A percentile compares a stretch with the other conserved stretches of the same genome.
Conservation (phyloP, 2,888 invertebrate species). For the Andrena bicolor region DNA sequence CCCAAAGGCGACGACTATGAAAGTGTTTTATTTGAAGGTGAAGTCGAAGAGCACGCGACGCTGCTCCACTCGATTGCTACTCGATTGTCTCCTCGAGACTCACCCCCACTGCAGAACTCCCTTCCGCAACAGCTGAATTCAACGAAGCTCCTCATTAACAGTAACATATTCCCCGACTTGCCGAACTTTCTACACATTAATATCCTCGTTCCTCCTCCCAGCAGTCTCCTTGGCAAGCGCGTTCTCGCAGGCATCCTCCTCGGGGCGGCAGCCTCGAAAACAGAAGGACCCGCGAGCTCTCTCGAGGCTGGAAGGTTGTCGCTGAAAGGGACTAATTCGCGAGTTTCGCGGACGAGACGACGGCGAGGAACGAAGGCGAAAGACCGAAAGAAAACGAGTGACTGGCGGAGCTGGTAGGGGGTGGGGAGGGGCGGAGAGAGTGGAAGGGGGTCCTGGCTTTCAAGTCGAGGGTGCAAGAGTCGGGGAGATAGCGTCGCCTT, state of each 20-base stretch:
- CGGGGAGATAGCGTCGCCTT: slow-evolving; percentile 68
- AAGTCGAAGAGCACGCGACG: slow-evolving; percentile 42
- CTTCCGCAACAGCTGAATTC: too few relatives aligned
- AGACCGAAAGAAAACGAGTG: slow-evolving; percentile 47
- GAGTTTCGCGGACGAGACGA: slow-evolving; percentile 50
- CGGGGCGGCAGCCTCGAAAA: slow-evolving; percentile 51
- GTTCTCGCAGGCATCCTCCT: slow-evolving; percentile 42
- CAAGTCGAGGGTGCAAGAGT: slow-evolving; percentile 64
- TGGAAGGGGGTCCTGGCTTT: slow-evolving; percentile 25
- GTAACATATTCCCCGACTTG: background rate
- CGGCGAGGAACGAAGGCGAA: slow-evolving; percentile 47
- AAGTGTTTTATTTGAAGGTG: slow-evolving; percentile 43
- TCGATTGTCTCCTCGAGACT: slow-evolving; percentile 52
- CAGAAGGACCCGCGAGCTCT: background rate
- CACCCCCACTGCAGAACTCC: too few relatives aligned
- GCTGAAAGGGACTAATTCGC: slow-evolving; percentile 63
- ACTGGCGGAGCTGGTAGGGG: background rate
- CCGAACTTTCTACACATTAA: background rate
- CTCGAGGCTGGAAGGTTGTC: slow-evolving; percentile 50
- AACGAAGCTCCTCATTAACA: too few relatives aligned
- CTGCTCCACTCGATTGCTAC: slow-evolving; percentile 62
- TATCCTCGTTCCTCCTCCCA: background rate
- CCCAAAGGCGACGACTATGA: slow-evolving; percentile 39
- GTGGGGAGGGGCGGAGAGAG: slow-evolving; percentile 8
- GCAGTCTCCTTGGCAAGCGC: slow-evolving; percentile 29